Evolutionary conservation across 2,888 invertebrate species (phyloP).

Genomic region (Aspidiotus destructor): DNA sequence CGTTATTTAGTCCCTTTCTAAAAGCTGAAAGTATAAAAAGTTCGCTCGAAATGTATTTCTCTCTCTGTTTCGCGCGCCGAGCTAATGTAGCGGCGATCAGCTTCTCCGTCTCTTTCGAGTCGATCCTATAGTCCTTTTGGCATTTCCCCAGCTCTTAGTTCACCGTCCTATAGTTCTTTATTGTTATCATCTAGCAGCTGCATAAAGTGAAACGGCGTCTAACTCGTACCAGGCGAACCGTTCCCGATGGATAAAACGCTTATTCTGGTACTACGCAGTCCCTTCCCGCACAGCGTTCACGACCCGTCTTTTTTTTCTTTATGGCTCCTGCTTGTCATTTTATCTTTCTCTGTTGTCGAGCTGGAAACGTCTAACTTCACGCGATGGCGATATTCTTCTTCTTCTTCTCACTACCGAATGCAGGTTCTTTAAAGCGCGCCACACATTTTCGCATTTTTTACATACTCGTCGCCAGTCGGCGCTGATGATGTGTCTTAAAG

Average conservation of each 20-base stretch:
- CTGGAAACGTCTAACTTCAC: conserved; percentile 32
- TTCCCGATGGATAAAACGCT: conserved; percentile 36
- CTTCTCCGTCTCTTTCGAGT: conserved; percentile 35
- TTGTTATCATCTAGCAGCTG: conserved; percentile 48
- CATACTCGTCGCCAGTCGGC: conserved; percentile 31
- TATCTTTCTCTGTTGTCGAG: conserved; percentile 32
- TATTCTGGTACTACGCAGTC: conserved; percentile 33
- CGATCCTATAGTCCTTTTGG: conserved; percentile 41
- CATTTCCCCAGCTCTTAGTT: conserved; percentile 38
- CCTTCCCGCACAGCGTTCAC: conserved; percentile 27
- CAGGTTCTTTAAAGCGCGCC: conserved; percentile 27
- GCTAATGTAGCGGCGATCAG: conserved; percentile 29
- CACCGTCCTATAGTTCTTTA: conserved; percentile 46
- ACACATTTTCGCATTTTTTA: conserved; percentile 31
- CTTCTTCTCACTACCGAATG: conserved; percentile 23
- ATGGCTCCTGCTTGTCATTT: conserved; percentile 31
- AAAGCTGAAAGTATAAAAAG: conserved; percentile 35
- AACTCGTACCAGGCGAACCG: conserved; percentile 34
- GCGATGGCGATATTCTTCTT: conserved; percentile 32
- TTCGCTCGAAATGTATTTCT: conserved; percentile 36
- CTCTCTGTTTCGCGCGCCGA: conserved; percentile 25
- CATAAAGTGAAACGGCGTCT: conserved; percentile 43
- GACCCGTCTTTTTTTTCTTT: conserved; percentile 30
- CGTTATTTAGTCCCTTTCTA: conserved; percentile 34
- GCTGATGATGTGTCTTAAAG: conserved; percentile 24